Base-by-base conservation (phyloP, 2,888 invertebrate species). In the Himalopsyche tibetana region DNA sequence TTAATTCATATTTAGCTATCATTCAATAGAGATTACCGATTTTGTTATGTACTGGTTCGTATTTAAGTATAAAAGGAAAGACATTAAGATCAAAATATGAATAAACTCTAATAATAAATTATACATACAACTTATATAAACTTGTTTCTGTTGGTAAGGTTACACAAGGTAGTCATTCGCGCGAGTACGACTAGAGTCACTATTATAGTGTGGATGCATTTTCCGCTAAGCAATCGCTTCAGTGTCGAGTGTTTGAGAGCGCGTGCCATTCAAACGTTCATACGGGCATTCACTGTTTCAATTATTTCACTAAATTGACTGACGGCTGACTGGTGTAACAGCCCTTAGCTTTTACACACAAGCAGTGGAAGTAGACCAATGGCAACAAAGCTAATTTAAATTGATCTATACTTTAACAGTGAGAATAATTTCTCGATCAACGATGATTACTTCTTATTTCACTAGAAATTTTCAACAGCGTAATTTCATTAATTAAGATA, bases 271-370 rank as follows among this genome's bases (percentile, higher is more conserved):
- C 63, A 63, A 63, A 28, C 63, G 63, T 28, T 63, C 19, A 9
- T 19, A 28, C 63, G 63, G 63, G 63, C 63, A 63, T 63, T 63
- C 63, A 63, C 63, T 63, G 63, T 63, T 63, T 63, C 63, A 63
- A 63, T 63, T 63, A 63, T 63, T 63, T 63, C 63, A 63, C 63
- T 63, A 82, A 82, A 82, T 82, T 82, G 56, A 56, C 45, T 82
- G 82, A 56, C 40, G 56, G 55, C 51, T 82, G 51, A 28, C 36
- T 28, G 55, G 19, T 82, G 51, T 55, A 82, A 83, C 42, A 56
- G 42, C 83, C 19, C 63, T 63, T 69, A 40, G 42, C 42, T 17
- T 17, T 40, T 55, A 42, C 55, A 83, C 63, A 45, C 56, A 42
- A 69, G 6, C 38, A 45, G 28, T 38, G 42, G 12, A 15, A 11